Base-by-base conservation (phyloP, 2,888 invertebrate genomes). In the Dinocampus coccinellae region DNA sequence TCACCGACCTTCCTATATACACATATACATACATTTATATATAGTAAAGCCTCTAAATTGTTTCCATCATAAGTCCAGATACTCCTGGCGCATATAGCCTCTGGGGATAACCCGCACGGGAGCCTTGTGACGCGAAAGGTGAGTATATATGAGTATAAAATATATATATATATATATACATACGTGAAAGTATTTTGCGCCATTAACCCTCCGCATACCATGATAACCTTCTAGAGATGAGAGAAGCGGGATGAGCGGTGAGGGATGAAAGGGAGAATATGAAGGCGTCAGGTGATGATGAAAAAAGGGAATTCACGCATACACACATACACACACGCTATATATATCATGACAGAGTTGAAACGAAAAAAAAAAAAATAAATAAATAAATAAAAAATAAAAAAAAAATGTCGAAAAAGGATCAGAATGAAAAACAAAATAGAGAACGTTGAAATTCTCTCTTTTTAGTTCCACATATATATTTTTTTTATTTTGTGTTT, bases 1-100 rank as follows among this genome's bases (percentile, higher is more conserved):
- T 22, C 33, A 34, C 22, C 47, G 11, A 64, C 47, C 47, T 29
- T 7, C n/a, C 29, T 52, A 39, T 6, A 55, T 24, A 52, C 22
- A 52, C 2, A 52, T 52, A 53, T 53, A 53, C 20, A 20, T 20
- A 53, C 69, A n/a, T n/a, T n/a, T n/a, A n/a, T n/a, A n/a, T 76
- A 39, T 39, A 39, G 82, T 80, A 86, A 87, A 87, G 84, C 86
- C 84, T 82, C 85, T 86, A 87, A 87, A 87, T 87, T 87, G 87
- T 87, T 87, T 87, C 86, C 85, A 81, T 86, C 87, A 87, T 87
- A 87, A 87, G 86, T 87, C 85, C 86, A 85, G 86, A 87, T 87
- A 87, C 86, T 84, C 82, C 80, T 77, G 79, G 78, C 82, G 80
- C 83, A 83, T 84, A 83, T 83, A 85, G 77, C 80, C 80, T 77